These are phyloP conservation scores for Artemia franciscana DNA, from an alignment of 1,140 invertebrate species.

Conservation along the genomic window DNA sequence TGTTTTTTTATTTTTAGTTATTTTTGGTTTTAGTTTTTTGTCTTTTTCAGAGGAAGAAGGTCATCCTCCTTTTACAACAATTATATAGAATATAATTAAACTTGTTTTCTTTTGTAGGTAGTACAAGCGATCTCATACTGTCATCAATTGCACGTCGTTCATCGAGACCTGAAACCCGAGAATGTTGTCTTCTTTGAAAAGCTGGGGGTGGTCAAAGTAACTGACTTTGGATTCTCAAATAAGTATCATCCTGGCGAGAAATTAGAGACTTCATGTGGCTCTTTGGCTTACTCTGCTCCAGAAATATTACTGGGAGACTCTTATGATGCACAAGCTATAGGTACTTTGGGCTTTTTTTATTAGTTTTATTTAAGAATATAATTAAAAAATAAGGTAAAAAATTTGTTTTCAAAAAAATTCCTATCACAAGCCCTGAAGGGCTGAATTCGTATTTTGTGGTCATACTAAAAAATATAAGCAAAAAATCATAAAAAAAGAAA, in stretches of 20 bases:
- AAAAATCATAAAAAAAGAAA: too few relatives aligned
- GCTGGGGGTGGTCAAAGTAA: constrained; percentile 86
- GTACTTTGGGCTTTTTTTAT: too few relatives aligned
- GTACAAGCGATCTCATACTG: constrained; percentile 93
- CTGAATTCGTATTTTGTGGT: too few relatives aligned
- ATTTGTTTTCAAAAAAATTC: too few relatives aligned
- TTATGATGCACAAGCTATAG: constrained; percentile 78
- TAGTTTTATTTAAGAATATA: too few relatives aligned
- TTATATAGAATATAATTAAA: not conserved
- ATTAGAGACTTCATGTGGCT: constrained; percentile 95
- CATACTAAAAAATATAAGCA: too few relatives aligned
- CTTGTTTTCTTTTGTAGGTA: constrained; percentile 43
- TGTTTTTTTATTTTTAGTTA: too few relatives aligned
- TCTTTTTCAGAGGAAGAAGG: too few relatives aligned
- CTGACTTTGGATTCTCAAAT: constrained; percentile 66
- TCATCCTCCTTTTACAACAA: too few relatives aligned
- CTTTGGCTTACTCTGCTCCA: constrained; percentile 93
- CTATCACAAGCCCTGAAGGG: too few relatives aligned
- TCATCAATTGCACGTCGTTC: constrained; percentile 77
- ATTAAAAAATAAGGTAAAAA: too few relatives aligned
- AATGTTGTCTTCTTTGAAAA: constrained; percentile 99
- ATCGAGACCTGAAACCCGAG: constrained; percentile 91
- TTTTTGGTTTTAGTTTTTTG: too few relatives aligned
- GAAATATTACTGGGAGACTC: constrained; percentile 92
- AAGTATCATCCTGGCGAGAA: constrained; percentile 90